Evolutionary conservation across 2,113 vertebrate species (phyloP).

Genomic region (Platichthys flesus): DNA sequence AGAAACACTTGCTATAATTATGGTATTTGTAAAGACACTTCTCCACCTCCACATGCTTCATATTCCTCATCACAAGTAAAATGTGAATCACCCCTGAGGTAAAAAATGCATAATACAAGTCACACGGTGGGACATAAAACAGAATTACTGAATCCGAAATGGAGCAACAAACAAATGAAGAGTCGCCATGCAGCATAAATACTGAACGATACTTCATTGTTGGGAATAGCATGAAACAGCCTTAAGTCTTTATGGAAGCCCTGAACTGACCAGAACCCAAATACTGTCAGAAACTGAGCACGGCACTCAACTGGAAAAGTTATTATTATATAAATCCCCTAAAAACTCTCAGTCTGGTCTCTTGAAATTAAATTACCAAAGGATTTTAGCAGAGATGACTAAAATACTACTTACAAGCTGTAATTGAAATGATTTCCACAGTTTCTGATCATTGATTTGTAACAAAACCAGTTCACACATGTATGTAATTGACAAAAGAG

Average conservation of each 20-base stretch:
- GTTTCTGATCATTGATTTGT: no score
- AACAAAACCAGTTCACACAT: no score
- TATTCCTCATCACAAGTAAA: constrained; percentile 17
- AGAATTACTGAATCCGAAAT: constrained; percentile 41
- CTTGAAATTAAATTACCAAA: no score
- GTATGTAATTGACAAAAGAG: no score
- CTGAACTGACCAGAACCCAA: no score
- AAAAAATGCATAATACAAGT: constrained; percentile 36
- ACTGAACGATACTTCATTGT: constrained; percentile 29
- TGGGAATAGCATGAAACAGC: background rate
- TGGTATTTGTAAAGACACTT: constrained; percentile 8
- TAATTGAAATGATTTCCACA: background rate
- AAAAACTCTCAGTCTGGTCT: no score
- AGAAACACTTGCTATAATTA: constrained; percentile 2
- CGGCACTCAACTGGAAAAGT: no score
- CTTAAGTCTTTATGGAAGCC: no score
- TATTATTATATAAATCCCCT: no score
- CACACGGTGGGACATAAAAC: constrained; percentile 41
- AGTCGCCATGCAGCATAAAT: constrained; percentile 35
- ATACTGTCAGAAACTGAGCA: no score
- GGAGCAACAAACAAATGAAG: constrained; percentile 26
- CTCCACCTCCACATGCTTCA: background rate
- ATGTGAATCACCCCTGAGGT: constrained; percentile 36
- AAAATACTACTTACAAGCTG: background rate
- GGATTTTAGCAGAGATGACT: no score